Evolutionary conservation across 2,797 vertebrate species (phyloP).

Genomic region (Odontamblyopus rebecca): DNA sequence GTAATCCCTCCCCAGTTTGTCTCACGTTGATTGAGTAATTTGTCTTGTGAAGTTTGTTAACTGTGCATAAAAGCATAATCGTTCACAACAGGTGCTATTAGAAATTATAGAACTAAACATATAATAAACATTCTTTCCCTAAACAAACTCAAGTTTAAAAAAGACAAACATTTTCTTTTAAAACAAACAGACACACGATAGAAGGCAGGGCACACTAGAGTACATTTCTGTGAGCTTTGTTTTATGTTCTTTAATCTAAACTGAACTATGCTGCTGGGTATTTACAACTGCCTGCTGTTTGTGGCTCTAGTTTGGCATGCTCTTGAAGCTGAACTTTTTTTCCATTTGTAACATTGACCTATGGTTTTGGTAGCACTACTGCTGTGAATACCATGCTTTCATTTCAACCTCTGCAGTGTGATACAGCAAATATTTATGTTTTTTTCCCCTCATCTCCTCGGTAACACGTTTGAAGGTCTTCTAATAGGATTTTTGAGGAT

Average conservation of each 20-base stretch:
- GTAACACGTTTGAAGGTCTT: conserved; percentile 66
- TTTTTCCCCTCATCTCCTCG: conserved; percentile 63
- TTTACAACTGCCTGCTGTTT: conserved; percentile 37
- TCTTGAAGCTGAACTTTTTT: conserved; percentile 55
- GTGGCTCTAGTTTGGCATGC: conserved; percentile 25
- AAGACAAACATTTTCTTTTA: too few relatives aligned
- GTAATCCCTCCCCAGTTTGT: conserved; percentile 20
- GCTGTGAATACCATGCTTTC: conserved; percentile 65
- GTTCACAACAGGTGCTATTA: conserved; percentile 26
- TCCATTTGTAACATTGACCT: conserved; percentile 62
- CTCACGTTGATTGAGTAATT: neutral
- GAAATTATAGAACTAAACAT: conserved; percentile 26
- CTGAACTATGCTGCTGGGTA: conserved; percentile 14
- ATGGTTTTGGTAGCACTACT: conserved; percentile 39
- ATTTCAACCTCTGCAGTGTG: conserved; percentile 63
- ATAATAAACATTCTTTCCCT: conserved; percentile 20
- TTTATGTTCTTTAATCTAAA: conserved; percentile 14
- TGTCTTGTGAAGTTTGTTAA: neutral
- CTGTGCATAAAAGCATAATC: neutral
- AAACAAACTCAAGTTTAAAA: neutral
- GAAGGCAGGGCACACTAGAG: neutral
- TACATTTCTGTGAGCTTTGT: conserved; percentile 2
- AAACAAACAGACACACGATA: neutral
- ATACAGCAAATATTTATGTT: conserved; percentile 74
- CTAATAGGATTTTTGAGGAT: conserved; percentile 64